These are phyloP conservation scores for Corynorhinus townsendii DNA, from an alignment of 2,113 vertebrate species.

Conservation along the genomic window DNA sequence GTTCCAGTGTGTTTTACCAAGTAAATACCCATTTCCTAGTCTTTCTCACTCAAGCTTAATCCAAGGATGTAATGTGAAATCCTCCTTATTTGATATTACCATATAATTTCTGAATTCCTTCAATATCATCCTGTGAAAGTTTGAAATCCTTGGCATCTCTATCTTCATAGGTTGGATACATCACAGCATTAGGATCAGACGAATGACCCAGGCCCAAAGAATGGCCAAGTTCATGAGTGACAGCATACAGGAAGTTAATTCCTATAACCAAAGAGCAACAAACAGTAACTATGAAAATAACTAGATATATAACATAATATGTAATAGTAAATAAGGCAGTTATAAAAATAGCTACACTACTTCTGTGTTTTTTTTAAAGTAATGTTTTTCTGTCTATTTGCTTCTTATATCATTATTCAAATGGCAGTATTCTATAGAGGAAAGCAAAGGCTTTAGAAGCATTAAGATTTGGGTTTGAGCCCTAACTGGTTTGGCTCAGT, in stretches of 20 bases:
- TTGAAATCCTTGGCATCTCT: conserved; percentile 41
- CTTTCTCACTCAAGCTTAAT: background rate
- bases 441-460: background rate
- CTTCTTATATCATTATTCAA: background rate
- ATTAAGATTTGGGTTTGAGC: background rate
- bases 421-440: background rate
- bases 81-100: conserved; percentile 74
- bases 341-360: background rate
- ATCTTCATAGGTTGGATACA: conserved; percentile 85
- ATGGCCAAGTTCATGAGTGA: conserved; percentile 89
- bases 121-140: conserved; percentile 84
- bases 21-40: background rate
- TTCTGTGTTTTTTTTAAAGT: background rate
- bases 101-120: conserved; percentile 85
- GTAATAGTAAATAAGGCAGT: background rate
- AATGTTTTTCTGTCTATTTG: background rate
- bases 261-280: conserved; percentile 73
- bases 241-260: conserved; percentile 81
- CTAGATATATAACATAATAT: too few species aligned
- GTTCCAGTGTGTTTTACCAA: background rate
- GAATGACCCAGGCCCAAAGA: conserved; percentile 88
- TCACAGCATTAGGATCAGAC: conserved; percentile 80
- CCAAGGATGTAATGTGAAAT: background rate
- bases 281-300: background rate
- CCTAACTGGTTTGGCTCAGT: too few species aligned